phyloP scores from a whole-genome alignment of 2,797 vertebrate genomes.

The Sebastes hopkinsi region DNA sequence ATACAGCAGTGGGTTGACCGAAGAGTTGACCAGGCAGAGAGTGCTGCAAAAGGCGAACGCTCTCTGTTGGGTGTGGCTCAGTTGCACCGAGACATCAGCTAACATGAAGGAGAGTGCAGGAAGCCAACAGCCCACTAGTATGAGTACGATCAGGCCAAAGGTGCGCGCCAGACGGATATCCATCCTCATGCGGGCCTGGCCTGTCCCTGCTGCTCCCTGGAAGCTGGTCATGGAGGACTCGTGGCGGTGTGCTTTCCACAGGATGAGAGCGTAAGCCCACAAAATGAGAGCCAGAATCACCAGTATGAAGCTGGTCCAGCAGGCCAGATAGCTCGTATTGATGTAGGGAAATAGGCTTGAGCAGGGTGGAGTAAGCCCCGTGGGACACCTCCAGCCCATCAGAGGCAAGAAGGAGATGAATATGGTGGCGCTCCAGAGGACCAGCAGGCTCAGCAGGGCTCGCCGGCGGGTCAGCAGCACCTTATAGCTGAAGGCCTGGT shows the following conservation, averaged over 20 bases:
- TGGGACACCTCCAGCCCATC: conserved; percentile 91
- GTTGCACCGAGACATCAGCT: conserved; percentile 77
- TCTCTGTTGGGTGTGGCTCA: conserved; percentile 76
- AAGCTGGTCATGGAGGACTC: conserved; percentile 81
- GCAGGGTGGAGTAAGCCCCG: conserved; percentile 74
- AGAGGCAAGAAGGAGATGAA: conserved; percentile 88
- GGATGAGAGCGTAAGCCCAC: conserved; percentile 85
- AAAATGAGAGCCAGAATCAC: conserved; percentile 85
- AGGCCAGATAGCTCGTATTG: conserved; percentile 81
- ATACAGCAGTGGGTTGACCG: conserved; percentile 91
- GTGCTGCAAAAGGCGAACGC: conserved; percentile 93
- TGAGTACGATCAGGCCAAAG: conserved; percentile 87
- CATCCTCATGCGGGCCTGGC: conserved; percentile 85
- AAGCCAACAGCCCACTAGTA: conserved; percentile 89
- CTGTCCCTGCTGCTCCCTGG: conserved; percentile 46
- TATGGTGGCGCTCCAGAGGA: conserved; percentile 84
- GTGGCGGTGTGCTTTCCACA: conserved; percentile 90
- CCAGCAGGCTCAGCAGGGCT: conserved; percentile 81
- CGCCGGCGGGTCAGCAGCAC: conserved; percentile 84
- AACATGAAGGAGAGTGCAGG: conserved; percentile 88
- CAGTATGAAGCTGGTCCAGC: conserved; percentile 84
- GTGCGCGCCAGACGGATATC: conserved; percentile 91
- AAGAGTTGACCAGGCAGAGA: conserved; percentile 92
- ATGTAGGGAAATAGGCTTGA: conserved; percentile 91
- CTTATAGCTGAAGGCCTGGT: conserved; percentile 86